Percentiles rank a stretch among this genome's conserved stretches.
Conservation (phyloP, 2,113 vertebrate species). For the Erythrolamprus reginae region DNA sequence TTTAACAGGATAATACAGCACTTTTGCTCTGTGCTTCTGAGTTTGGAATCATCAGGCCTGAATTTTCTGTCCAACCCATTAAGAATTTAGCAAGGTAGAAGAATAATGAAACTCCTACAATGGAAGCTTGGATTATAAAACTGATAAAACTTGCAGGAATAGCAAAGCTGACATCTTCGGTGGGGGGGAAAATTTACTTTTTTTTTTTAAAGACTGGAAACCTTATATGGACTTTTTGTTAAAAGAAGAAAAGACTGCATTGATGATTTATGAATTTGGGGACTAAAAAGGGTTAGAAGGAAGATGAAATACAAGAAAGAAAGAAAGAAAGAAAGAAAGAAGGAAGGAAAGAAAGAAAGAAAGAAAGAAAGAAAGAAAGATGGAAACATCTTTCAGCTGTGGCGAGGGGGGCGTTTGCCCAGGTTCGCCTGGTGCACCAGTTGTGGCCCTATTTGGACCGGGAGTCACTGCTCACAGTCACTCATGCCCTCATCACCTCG, state of each 20-base stretch:
- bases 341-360: no score
- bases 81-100: neutral
- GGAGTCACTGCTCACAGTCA: no score
- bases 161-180: neutral
- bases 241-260: neutral
- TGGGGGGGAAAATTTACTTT: neutral
- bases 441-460: no score
- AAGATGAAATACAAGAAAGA: neutral
- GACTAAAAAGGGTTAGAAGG: neutral
- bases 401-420: no score
- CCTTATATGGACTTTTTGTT: neutral
- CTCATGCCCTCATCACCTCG: no score
- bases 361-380: no score
- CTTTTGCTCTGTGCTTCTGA: neutral
- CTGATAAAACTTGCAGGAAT: neutral
- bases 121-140: neutral
- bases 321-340: no score
- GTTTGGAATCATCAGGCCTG: neutral
- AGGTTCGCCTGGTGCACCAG: no score
- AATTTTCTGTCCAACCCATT: neutral
- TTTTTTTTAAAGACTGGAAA: neutral
- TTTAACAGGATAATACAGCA: neutral
- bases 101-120: neutral
- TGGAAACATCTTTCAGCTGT: no score
- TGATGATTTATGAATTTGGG: neutral